Evolutionary conservation across 2,113 vertebrate species (phyloP).

Genomic region (Triplophysa dalaica): DNA sequence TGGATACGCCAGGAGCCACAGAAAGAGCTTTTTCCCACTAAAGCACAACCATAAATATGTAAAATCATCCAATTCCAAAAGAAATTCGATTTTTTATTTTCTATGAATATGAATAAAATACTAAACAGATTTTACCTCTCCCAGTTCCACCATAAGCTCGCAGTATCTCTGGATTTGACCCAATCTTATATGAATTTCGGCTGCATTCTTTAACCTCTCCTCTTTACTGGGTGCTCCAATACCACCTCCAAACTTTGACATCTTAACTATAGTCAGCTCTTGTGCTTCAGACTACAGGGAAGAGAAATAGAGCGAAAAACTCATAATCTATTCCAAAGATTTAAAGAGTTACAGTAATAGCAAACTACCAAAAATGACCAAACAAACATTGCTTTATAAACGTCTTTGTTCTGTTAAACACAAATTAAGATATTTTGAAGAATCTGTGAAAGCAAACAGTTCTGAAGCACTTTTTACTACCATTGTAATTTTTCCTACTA

Average conservation of each 20-base stretch:
- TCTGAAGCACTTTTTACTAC: no score
- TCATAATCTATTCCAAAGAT: background rate
- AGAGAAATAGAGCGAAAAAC: background rate
- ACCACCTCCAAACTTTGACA: slow-evolving; percentile 96
- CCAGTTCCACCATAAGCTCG: slow-evolving; percentile 98
- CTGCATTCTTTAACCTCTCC: slow-evolving; percentile 91
- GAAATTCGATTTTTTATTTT: no score
- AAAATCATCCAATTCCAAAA: background rate
- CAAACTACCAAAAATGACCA: background rate
- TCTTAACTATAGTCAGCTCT: slow-evolving; percentile 94
- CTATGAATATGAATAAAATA: background rate
- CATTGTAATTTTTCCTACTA: no score
- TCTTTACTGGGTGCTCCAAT: slow-evolving; percentile 95
- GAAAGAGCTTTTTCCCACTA: slow-evolving; percentile 98
- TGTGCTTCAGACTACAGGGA: slow-evolving; percentile 88
- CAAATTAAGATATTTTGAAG: no score
- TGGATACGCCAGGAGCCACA: slow-evolving; percentile 93
- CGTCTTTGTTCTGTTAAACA: background rate
- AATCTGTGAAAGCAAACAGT: no score
- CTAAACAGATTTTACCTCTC: slow-evolving; percentile 79
- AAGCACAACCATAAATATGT: slow-evolving; percentile 48
- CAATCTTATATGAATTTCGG: slow-evolving; percentile 90
- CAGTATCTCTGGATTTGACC: slow-evolving; percentile 96
- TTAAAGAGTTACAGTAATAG: no score
- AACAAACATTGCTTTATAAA: background rate